phyloP scores from a whole-genome alignment of 2,797 vertebrate species.

The Sebastes wilsoni region DNA sequence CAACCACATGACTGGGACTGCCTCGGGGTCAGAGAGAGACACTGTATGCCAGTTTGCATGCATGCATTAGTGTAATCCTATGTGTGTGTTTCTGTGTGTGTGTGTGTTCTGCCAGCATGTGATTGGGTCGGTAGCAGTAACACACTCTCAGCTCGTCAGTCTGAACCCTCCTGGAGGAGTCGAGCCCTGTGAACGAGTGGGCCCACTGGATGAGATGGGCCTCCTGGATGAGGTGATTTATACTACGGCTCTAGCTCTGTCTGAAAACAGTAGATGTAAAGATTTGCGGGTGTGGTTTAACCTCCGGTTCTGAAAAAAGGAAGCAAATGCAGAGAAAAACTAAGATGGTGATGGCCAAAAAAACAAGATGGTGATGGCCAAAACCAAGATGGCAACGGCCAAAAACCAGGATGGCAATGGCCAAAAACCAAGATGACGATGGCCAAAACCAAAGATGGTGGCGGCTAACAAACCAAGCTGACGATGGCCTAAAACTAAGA shows the following conservation, averaged over 20 bases:
- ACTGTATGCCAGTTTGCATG: constrained; percentile 33
- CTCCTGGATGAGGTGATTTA: constrained; percentile 32
- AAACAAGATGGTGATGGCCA: too few relatives aligned
- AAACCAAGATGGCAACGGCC: too few relatives aligned
- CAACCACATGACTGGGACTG: constrained; percentile 66
- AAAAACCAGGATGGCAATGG: too few relatives aligned
- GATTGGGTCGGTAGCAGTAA: constrained; percentile 2
- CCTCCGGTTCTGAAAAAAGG: not conserved
- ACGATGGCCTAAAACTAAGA: too few relatives aligned
- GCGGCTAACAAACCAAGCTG: too few relatives aligned
- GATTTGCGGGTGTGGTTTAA: not conserved
- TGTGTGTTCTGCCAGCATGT: not conserved
- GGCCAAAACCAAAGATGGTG: too few relatives aligned
- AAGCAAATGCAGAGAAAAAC: not conserved
- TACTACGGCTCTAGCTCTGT: not conserved
- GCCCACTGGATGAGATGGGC: constrained; percentile 52
- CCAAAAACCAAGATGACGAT: too few relatives aligned
- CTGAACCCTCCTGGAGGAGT: constrained; percentile 3
- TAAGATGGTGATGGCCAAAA: not conserved
- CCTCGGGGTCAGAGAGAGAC: constrained; percentile 44
- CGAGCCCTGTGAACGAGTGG: constrained; percentile 24
- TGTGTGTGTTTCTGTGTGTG: not conserved
- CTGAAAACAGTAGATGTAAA: not conserved
- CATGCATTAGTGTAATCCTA: constrained; percentile 2
- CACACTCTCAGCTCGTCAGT: not conserved